A percentile compares a stretch with the other conserved stretches of the same genome.
These are phyloP conservation scores for Megastigmus dorsalis DNA, from an alignment of 2,888 invertebrate genomes.

Conservation along the genomic window DNA sequence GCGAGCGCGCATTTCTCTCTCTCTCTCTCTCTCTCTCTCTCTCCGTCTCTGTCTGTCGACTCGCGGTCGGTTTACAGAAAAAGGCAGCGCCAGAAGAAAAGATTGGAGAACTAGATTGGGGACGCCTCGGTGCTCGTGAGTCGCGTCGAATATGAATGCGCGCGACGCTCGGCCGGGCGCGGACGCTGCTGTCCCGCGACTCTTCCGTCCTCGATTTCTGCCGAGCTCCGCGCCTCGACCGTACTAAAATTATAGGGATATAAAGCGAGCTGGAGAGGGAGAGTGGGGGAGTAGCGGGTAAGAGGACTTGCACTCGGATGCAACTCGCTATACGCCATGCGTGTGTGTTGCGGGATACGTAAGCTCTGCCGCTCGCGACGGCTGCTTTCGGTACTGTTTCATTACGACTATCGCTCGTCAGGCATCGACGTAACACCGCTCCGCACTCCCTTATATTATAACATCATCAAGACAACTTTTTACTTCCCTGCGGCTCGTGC, in stretches of 20 bases:
- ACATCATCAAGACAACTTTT: slow-evolving; percentile 12
- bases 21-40: not conserved
- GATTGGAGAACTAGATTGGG: slow-evolving; percentile 27
- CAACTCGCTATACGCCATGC: too few relatives aligned
- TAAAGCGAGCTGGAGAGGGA: slow-evolving; percentile 1
- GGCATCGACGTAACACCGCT: not conserved
- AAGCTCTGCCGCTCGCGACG: too few relatives aligned
- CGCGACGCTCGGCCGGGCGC: not conserved
- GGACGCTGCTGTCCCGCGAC: slow-evolving; percentile 13
- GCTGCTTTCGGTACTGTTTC: not conserved
- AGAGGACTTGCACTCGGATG: too few relatives aligned
- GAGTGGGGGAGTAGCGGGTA: too few relatives aligned
- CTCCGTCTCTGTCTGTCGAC: not conserved
- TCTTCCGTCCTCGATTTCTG: slow-evolving; percentile 27
- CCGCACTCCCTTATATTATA: too few relatives aligned
- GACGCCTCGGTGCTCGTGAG: not conserved
- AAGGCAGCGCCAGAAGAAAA: not conserved
- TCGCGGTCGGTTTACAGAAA: slow-evolving; percentile 26
- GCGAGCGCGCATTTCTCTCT: not conserved
- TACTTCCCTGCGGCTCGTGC: too few relatives aligned
- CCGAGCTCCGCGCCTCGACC: not conserved
- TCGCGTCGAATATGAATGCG: not conserved
- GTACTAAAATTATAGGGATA: slow-evolving; percentile 26
- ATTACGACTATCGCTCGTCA: not conserved
- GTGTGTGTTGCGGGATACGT: too few relatives aligned